A percentile compares a stretch with the other conserved stretches of the same genome.
phyloP scores from a whole-genome alignment of 2,888 invertebrate genomes.

The Stomorhina lunata region DNA sequence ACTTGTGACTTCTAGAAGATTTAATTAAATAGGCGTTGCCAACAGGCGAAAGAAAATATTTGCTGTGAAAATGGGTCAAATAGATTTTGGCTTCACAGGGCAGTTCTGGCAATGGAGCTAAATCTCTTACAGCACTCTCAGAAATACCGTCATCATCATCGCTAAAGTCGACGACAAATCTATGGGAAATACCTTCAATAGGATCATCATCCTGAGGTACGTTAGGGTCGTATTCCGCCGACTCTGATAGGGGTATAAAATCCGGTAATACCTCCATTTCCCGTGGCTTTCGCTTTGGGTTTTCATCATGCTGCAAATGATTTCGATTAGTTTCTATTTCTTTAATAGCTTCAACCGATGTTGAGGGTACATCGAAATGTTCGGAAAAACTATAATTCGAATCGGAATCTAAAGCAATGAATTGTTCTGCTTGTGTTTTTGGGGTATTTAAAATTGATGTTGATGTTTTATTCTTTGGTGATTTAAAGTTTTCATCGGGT shows the following conservation, averaged over 20 bases:
- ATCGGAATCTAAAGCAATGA: slow-evolving; percentile 74
- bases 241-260: slow-evolving; percentile 72
- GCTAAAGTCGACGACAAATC: slow-evolving; percentile 67
- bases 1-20: slow-evolving; percentile 76
- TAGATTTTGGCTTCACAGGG: slow-evolving; percentile 81
- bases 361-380: slow-evolving; percentile 74
- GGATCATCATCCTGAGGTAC: slow-evolving; percentile 40
- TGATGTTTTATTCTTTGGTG: slow-evolving; percentile 49
- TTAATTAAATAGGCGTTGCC: slow-evolving; percentile 80
- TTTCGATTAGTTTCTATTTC: neutral
- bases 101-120: slow-evolving; percentile 64
- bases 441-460: neutral
- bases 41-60: slow-evolving; percentile 80
- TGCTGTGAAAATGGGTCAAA: slow-evolving; percentile 80
- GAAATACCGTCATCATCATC: slow-evolving; percentile 65
- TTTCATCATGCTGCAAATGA: neutral
- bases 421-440: neutral
- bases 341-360: slow-evolving; percentile 47
- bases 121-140: neutral
- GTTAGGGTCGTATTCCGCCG: slow-evolving; percentile 17
- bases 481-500: slow-evolving; percentile 56
- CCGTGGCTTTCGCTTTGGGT: slow-evolving; percentile 50
- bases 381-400: slow-evolving; percentile 80
- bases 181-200: slow-evolving; percentile 71
- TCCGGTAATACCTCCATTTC: slow-evolving; percentile 75